Base-by-base conservation (phyloP, 1,140 invertebrate species). In the Eumeta japonica region DNA sequence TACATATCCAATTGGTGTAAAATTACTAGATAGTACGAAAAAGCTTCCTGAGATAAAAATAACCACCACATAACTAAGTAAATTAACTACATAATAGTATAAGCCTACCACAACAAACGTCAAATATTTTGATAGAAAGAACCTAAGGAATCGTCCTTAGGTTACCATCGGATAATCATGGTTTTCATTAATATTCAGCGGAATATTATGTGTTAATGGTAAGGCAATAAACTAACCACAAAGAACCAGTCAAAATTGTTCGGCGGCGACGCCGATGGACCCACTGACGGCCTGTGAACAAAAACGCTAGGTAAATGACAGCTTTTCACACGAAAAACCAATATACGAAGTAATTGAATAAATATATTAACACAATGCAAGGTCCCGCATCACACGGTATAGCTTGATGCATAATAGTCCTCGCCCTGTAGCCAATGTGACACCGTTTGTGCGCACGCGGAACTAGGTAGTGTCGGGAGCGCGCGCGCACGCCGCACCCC, bases 381-480 rank as follows among this genome's bases (percentile, higher is more conserved):
- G 64, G 68, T 13, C 68, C 68, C 0, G 51, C 55, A 1, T 63
- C 68, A 18, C 68, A 70, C 1, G 65, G 68, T 50, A 66, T 60
- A 16, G 75, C 71, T 42, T 77, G 72, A 36, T 64, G 66, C 20
- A 75, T 24, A 5, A 61, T 49, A 13, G 67, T 63, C 20, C 62
- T 45, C 1, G 58, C 61, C 2, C 58, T 54, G 43, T 51, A 66
- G 9, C 71, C 71, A 13, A 66, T 43, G 46, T 66, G 58, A 45
- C 75, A 77, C n/a, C 54, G 57, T 35, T 77, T 77, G 43, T 57
- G 53, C 10, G 71, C 72, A 12, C 67, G 65, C 34, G 59, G 59
- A n/a, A 27, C 51, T 10, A 66, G 14, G 49, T 75, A 77, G 41
- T 73, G 63, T 0, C 75, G 48, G 3, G 66, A 67, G 19, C 75